phyloP scores from a whole-genome alignment of 2,797 vertebrate species.

The Parotocinclus haroldoi region DNA sequence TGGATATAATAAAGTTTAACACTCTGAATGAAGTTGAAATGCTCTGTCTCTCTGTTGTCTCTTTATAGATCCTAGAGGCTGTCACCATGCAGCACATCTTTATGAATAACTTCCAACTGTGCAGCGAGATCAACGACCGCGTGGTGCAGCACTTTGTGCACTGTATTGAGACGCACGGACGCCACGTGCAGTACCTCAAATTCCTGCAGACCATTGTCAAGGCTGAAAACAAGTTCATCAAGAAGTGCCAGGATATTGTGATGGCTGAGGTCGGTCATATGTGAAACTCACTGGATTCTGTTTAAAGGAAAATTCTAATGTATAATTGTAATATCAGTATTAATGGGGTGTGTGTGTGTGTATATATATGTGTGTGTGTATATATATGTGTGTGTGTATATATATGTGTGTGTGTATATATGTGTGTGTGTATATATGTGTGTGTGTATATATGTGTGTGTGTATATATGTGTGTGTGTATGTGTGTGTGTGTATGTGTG shows the following conservation, averaged over 20 bases:
- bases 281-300: not conserved
- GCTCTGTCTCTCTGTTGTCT: not conserved
- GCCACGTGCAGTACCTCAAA: conserved; percentile 97
- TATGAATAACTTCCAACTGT: conserved; percentile 98
- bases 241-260: conserved; percentile 98
- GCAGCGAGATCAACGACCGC: conserved; percentile 94
- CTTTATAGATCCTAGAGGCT: conserved; percentile 85
- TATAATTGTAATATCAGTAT: no score
- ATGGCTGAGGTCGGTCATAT: conserved; percentile 89
- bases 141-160: conserved; percentile 98
- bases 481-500: not conserved
- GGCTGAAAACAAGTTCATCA: conserved; percentile 96
- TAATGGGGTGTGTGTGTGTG: not conserved
- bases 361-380: not conserved
- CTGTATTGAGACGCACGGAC: conserved; percentile 94
- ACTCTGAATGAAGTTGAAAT: no score
- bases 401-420: not conserved
- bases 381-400: conserved; percentile 31
- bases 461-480: not conserved
- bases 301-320: no score
- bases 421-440: not conserved
- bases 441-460: not conserved
- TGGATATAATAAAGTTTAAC: no score
- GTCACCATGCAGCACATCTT: conserved; percentile 98
- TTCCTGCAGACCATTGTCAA: conserved; percentile 98